Conservation (phyloP, 2,797 vertebrate species). For the Podargus strigoides region DNA sequence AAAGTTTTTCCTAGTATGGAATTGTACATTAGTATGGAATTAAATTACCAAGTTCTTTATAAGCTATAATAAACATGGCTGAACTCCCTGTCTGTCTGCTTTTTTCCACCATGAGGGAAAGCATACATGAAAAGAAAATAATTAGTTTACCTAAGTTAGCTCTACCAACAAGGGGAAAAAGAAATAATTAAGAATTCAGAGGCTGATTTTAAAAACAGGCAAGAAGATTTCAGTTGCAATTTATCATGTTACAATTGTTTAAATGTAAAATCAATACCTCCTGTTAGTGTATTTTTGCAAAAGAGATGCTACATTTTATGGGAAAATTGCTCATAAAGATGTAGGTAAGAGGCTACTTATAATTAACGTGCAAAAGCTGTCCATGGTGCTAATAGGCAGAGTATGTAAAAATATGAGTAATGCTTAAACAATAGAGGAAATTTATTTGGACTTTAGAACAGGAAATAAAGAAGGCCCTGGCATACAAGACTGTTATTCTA, state of each 20-base stretch:
- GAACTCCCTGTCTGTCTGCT: neutral
- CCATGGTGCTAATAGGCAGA: neutral
- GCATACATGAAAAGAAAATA: neutral
- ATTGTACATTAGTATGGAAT: neutral
- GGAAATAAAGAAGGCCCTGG: neutral
- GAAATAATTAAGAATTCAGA: neutral
- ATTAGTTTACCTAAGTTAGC: neutral
- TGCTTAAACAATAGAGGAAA: neutral
- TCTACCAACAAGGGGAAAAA: neutral
- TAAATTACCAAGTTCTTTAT: neutral
- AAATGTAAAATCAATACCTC: neutral
- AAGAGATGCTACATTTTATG: neutral
- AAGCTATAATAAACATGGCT: neutral
- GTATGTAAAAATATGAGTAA: neutral
- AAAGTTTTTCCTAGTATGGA: neutral
- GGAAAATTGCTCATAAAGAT: neutral
- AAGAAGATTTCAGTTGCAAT: neutral
- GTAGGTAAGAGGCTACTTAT: neutral
- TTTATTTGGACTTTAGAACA: no score
- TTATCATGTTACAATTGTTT: neutral
- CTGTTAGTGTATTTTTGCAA: neutral
- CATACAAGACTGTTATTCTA: neutral
- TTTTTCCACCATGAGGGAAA: neutral
- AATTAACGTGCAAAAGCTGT: neutral
- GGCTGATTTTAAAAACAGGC: neutral